These are phyloP conservation scores for Spilarctia lutea DNA, from an alignment of 2,888 invertebrate genomes.

Conservation along the genomic window DNA sequence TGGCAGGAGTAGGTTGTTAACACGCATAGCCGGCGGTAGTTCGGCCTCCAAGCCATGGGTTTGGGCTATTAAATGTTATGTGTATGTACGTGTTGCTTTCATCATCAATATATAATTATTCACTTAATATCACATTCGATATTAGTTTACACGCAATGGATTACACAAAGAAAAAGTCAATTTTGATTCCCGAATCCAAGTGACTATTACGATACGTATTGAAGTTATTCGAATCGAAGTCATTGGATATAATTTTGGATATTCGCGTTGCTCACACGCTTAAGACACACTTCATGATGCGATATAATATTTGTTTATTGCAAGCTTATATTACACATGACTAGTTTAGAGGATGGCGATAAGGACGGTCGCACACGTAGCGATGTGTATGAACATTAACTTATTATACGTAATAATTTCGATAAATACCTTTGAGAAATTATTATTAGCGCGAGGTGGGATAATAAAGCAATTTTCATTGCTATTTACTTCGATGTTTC, in stretches of 20 bases:
- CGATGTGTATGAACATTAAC: conserved; percentile 78
- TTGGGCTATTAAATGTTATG: conserved; percentile 69
- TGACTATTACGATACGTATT: conserved; percentile 61
- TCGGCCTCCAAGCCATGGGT: conserved; percentile 34
- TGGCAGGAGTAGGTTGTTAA: conserved; percentile 67
- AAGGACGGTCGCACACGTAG: conserved; percentile 84
- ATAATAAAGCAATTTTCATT: conserved; percentile 67
- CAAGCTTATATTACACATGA: conserved; percentile 78
- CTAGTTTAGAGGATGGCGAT: conserved; percentile 87
- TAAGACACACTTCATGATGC: conserved; percentile 65
- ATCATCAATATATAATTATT: conserved; percentile 77
- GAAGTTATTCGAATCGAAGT: conserved; percentile 39
- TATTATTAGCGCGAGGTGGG: conserved; percentile 80
- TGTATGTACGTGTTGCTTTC: conserved; percentile 71
- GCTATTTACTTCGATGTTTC: conserved; percentile 53
- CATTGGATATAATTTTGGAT: conserved; percentile 54
- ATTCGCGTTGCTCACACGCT: conserved; percentile 64
- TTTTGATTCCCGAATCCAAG: conserved; percentile 65
- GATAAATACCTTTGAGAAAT: conserved; percentile 77
- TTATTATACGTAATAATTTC: conserved; percentile 76
- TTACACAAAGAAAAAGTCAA: conserved; percentile 62
- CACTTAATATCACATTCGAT: conserved; percentile 76
- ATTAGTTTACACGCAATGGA: conserved; percentile 80
- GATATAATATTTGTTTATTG: conserved; percentile 55
- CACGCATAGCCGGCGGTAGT: conserved; percentile 66